These are phyloP conservation scores for Acleris cristana DNA, from an alignment of 2,888 invertebrate genomes.

Conservation along the genomic window DNA sequence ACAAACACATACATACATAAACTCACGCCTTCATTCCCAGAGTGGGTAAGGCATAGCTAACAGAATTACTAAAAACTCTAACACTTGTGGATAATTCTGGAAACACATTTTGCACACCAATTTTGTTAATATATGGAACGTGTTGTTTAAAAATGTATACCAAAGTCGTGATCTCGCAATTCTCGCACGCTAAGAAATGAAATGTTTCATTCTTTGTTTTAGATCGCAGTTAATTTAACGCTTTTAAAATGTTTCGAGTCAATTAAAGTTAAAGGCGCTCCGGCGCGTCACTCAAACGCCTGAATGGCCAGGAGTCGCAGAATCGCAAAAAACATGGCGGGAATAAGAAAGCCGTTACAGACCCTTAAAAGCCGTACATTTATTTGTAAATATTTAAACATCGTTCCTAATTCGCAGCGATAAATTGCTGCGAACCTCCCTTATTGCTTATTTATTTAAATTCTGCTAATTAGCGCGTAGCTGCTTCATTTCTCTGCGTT, in stretches of 20 bases:
- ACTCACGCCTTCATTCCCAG: no score
- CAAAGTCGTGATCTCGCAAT: neutral
- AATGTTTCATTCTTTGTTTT: neutral
- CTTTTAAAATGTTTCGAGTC: neutral
- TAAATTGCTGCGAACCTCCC: conserved; percentile 44
- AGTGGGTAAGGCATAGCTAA: no score
- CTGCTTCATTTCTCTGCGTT: conserved; percentile 40
- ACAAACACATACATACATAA: no score
- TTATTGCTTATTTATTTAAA: conserved; percentile 64
- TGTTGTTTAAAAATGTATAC: no score
- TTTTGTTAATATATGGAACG: no score
- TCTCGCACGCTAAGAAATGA: no score
- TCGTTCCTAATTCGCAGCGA: conserved; percentile 27
- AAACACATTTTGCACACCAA: no score
- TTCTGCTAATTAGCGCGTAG: conserved; percentile 54
- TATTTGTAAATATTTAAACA: conserved; percentile 31
- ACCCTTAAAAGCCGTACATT: conserved; percentile 18
- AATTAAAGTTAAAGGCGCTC: conserved; percentile 13
- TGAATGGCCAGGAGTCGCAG: no score
- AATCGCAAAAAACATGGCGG: no score
- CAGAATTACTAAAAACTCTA: no score
- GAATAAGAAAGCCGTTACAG: conserved; percentile 28
- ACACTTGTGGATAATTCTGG: no score
- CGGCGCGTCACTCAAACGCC: neutral
- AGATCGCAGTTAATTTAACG: conserved; percentile 5